phyloP scores from a whole-genome alignment of 1,140 invertebrate genomes.

The Heliconius himera region DNA sequence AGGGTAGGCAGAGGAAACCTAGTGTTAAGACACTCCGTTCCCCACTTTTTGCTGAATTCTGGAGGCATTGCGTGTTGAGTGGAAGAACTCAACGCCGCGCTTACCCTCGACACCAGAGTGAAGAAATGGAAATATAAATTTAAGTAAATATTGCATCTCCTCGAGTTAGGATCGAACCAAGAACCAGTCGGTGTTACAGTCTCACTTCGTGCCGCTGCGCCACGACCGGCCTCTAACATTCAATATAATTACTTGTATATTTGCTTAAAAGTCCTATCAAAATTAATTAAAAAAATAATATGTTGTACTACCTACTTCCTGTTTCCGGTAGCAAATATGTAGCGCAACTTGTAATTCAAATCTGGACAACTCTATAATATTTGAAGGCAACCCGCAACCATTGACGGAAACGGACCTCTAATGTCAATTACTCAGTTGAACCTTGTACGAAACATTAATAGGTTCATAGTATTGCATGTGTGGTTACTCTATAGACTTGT shows the following conservation, averaged over 20 bases:
- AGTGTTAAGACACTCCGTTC: too few species aligned
- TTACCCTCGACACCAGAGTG: too few species aligned
- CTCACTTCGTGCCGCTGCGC: too few species aligned
- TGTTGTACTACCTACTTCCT: neutral
- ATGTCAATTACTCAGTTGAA: neutral
- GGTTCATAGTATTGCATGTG: neutral
- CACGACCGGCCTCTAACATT: too few species aligned
- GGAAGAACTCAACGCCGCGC: too few species aligned
- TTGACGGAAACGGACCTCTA: slow-evolving; percentile 3
- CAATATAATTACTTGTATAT: neutral
- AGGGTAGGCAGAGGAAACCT: too few species aligned
- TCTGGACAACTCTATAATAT: neutral
- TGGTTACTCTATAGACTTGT: neutral
- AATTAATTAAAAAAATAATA: neutral
- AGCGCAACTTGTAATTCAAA: neutral
- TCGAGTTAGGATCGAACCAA: too few species aligned
- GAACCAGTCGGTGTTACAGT: too few species aligned
- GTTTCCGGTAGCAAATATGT: neutral
- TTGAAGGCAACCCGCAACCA: neutral
- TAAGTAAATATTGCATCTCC: too few species aligned
- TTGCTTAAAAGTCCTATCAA: neutral
- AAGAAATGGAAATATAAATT: too few species aligned
- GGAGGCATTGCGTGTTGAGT: too few species aligned
- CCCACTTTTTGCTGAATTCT: too few species aligned
- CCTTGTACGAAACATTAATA: neutral